phyloP scores from a whole-genome alignment of 2,797 vertebrate genomes.

The Avahi laniger region DNA sequence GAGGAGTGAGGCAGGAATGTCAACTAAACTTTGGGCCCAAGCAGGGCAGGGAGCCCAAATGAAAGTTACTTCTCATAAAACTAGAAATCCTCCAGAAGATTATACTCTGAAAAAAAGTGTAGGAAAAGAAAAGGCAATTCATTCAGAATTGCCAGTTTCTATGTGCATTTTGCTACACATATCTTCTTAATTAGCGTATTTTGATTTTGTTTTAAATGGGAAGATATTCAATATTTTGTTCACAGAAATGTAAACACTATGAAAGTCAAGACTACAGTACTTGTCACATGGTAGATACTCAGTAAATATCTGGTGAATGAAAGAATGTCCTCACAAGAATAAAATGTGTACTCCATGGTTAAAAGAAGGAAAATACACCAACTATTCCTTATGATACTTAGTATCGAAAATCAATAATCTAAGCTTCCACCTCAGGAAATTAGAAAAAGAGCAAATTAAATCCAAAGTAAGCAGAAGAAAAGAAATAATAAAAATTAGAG shows the following conservation, averaged over 20 bases:
- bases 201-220: background rate
- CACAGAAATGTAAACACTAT: background rate
- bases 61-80: background rate
- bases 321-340: background rate
- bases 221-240: background rate
- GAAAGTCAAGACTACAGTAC: background rate
- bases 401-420: background rate
- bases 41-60: background rate
- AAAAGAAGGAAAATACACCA: background rate
- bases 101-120: background rate
- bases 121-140: background rate
- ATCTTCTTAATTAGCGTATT: background rate
- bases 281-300: background rate
- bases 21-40: background rate
- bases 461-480: background rate
- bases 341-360: background rate
- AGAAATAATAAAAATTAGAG: background rate
- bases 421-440: background rate
- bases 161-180: background rate
- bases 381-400: background rate
- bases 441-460: background rate
- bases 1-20: background rate
- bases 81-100: background rate
- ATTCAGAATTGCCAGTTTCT: background rate
- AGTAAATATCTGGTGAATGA: background rate